These are phyloP conservation scores for Huso huso DNA, from an alignment of 2,797 vertebrate species.

Conservation along the genomic window DNA sequence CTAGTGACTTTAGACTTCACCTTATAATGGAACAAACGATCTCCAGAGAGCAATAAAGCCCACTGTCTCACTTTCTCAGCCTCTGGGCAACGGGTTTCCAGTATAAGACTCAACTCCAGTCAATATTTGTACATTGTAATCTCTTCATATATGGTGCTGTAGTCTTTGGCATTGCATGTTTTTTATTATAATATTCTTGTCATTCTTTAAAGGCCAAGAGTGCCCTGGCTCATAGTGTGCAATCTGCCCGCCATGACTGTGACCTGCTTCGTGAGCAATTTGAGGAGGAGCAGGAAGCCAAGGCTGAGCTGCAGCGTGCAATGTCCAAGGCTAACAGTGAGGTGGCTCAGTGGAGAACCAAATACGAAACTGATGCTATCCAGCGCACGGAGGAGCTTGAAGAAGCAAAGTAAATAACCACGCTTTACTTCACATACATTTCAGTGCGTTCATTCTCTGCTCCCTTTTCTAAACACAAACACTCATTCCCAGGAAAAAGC, in stretches of 20 bases:
- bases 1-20: no score
- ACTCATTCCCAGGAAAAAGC: constrained; percentile 53
- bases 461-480: no score
- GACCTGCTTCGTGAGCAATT: constrained; percentile 58
- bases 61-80: no score
- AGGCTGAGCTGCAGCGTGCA: constrained; percentile 44
- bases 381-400: constrained; percentile 60
- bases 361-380: constrained; percentile 56
- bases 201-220: constrained; percentile 48
- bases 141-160: no score
- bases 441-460: background rate
- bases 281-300: constrained; percentile 58
- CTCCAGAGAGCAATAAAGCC: no score
- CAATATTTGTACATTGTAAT: no score
- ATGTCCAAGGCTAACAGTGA: constrained; percentile 57
- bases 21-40: no score
- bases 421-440: background rate
- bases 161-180: no score
- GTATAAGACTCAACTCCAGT: no score
- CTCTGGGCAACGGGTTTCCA: no score
- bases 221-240: constrained; percentile 52
- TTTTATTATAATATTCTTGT: background rate
- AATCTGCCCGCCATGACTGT: constrained; percentile 57
- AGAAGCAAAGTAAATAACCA: constrained; percentile 52
- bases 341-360: constrained; percentile 60